phyloP scores from a whole-genome alignment of 2,888 invertebrate genomes.

The Bellardia pandia region DNA sequence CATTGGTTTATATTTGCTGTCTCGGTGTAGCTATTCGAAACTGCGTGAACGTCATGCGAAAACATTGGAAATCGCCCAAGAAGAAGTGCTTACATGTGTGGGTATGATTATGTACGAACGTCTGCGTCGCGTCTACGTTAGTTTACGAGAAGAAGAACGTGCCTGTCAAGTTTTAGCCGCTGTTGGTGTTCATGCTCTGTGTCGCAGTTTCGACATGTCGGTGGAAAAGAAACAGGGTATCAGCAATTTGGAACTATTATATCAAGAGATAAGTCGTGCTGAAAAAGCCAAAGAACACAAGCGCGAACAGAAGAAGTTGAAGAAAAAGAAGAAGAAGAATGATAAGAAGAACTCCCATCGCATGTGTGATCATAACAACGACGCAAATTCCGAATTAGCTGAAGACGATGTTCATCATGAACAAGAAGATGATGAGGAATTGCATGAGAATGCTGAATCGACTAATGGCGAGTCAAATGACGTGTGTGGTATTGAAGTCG shows the following conservation, averaged over 20 bases:
- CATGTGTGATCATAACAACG: slow-evolving; percentile 66
- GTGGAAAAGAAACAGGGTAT: slow-evolving; percentile 95
- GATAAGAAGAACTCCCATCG: slow-evolving; percentile 83
- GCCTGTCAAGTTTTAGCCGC: slow-evolving; percentile 97
- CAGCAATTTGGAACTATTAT: slow-evolving; percentile 93
- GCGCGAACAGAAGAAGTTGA: slow-evolving; percentile 94
- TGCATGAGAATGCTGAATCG: slow-evolving; percentile 51
- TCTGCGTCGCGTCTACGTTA: slow-evolving; percentile 93
- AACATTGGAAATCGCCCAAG: slow-evolving; percentile 98
- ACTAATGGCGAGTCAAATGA: slow-evolving; percentile 1
- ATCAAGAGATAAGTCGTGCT: slow-evolving; percentile 94
- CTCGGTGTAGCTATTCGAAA: slow-evolving; percentile 84
- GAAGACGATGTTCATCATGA: slow-evolving; percentile 77
- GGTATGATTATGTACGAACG: slow-evolving; percentile 97
- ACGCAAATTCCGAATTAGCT: slow-evolving; percentile 83
- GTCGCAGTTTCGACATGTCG: slow-evolving; percentile 95
- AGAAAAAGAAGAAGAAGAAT: slow-evolving; percentile 90
- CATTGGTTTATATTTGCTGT: not conserved
- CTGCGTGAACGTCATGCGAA: slow-evolving; percentile 96
- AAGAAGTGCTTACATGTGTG: slow-evolving; percentile 97
- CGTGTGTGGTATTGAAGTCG: slow-evolving; percentile 39
- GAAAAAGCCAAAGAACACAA: slow-evolving; percentile 93
- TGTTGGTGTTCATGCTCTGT: slow-evolving; percentile 93
- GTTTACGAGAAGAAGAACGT: slow-evolving; percentile 95
- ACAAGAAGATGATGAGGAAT: slow-evolving; percentile 81